These are phyloP conservation scores for Ditylenchus dipsaci DNA, from an alignment of 1,140 invertebrate genomes.

Conservation along the genomic window DNA sequence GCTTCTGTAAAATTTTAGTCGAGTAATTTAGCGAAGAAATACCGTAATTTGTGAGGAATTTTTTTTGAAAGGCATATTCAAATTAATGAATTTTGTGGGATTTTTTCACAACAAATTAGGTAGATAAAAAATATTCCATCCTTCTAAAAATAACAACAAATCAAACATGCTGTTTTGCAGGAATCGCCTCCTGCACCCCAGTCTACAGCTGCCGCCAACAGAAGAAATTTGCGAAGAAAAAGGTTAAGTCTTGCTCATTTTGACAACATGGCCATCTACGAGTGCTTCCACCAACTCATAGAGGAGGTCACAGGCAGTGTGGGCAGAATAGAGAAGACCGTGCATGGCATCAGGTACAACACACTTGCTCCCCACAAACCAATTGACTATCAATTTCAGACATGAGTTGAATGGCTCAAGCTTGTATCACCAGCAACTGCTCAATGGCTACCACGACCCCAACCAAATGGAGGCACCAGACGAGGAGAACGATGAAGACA, in stretches of 20 bases:
- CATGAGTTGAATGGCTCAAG: constrained; percentile 29
- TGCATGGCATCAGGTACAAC: constrained; percentile 43
- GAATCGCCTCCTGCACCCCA: constrained; percentile 33
- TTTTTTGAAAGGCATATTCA: too few species aligned
- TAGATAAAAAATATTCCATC: too few species aligned
- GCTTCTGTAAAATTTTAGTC: too few species aligned
- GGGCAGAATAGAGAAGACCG: constrained; percentile 36
- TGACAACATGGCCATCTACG: constrained; percentile 54
- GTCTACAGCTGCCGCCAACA: background rate
- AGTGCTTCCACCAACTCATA: constrained; percentile 53
- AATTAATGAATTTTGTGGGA: too few species aligned
- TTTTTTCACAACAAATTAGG: too few species aligned
- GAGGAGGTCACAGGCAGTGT: constrained; percentile 47
- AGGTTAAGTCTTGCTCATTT: constrained; percentile 50
- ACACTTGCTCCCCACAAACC: background rate
- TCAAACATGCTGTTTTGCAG: too few species aligned
- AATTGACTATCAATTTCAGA: constrained; percentile 22
- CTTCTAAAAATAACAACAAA: too few species aligned
- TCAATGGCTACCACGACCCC: background rate
- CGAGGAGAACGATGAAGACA: constrained; percentile 47
- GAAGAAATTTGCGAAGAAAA: constrained; percentile 20
- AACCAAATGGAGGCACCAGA: background rate
- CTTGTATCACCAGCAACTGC: background rate
- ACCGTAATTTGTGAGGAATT: too few species aligned
- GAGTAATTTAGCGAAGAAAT: too few species aligned